phyloP scores from a whole-genome alignment of 1,140 invertebrate species.

The Drosophila sechellia region DNA sequence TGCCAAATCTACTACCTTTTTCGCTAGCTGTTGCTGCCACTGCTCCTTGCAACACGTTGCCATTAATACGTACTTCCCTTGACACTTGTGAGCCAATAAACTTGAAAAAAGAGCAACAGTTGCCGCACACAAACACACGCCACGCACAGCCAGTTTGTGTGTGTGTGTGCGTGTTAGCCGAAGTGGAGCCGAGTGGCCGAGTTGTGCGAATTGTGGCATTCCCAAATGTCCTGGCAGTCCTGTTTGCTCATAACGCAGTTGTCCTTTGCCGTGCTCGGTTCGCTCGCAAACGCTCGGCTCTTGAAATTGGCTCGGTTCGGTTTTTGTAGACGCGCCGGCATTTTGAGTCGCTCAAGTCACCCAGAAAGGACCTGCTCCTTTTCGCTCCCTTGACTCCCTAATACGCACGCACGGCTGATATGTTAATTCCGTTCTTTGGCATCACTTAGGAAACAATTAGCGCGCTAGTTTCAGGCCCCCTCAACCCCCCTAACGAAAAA shows the following conservation, averaged over 20 bases:
- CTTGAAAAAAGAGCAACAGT: slow-evolving; percentile 83
- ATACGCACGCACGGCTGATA: slow-evolving; percentile 73
- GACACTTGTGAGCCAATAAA: slow-evolving; percentile 83
- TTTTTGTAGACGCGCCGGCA: slow-evolving; percentile 55
- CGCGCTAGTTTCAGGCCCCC: slow-evolving; percentile 47
- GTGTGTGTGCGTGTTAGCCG: slow-evolving; percentile 29
- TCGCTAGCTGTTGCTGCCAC: slow-evolving; percentile 27
- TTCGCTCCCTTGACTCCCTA: slow-evolving; percentile 20
- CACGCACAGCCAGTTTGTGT: slow-evolving; percentile 8
- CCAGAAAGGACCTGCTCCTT: slow-evolving; percentile 16
- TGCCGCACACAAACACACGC: slow-evolving; percentile 54
- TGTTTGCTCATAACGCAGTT: slow-evolving; percentile 72
- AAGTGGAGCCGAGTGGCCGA: slow-evolving; percentile 48
- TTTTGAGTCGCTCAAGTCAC: slow-evolving; percentile 13
- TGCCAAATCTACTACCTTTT: slow-evolving; percentile 40
- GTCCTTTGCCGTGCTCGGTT: slow-evolving; percentile 76
- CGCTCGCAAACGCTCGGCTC: slow-evolving; percentile 29
- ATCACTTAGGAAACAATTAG: slow-evolving; percentile 78
- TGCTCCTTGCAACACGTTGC: slow-evolving; percentile 72
- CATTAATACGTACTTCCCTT: slow-evolving; percentile 82
- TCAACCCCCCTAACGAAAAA: neutral
- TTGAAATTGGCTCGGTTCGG: slow-evolving; percentile 23
- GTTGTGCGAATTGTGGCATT: slow-evolving; percentile 27
- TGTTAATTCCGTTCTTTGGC: slow-evolving; percentile 72
- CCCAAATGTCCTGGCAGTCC: slow-evolving; percentile 20